A percentile compares a stretch with the other conserved stretches of the same genome.
These are phyloP conservation scores for Mylabris sibirica DNA, from an alignment of 2,888 invertebrate species.

Conservation along the genomic window DNA sequence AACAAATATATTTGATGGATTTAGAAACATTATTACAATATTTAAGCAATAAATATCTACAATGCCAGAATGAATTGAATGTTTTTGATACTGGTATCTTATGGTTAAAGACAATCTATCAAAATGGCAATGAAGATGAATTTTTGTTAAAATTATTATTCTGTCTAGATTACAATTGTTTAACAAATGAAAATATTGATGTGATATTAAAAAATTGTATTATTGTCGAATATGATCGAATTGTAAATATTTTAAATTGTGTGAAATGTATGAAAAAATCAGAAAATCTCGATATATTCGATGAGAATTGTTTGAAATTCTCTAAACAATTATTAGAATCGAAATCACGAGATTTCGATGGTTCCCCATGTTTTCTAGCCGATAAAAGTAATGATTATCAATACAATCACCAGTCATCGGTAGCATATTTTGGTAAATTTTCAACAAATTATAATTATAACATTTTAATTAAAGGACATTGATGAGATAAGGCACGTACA, in stretches of 20 bases:
- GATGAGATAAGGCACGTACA: too few species aligned
- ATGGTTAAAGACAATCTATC: neutral
- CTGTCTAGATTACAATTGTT: neutral
- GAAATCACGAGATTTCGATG: neutral
- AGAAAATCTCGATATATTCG: neutral
- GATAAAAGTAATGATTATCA: neutral
- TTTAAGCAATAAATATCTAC: slow-evolving; percentile 8
- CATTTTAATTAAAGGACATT: too few species aligned
- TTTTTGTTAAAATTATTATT: slow-evolving; percentile 7
- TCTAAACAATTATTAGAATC: neutral
- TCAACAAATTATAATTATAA: too few species aligned
- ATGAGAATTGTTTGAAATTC: neutral
- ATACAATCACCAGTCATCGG: too few species aligned
- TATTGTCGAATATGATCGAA: neutral
- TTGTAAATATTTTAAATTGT: neutral
- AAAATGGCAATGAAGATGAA: neutral
- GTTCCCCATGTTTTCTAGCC: neutral
- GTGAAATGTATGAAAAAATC: neutral
- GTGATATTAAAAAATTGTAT: neutral
- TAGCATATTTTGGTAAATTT: too few species aligned
- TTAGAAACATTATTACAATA: neutral
- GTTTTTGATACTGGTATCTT: neutral
- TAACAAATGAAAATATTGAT: neutral
- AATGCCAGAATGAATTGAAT: neutral
- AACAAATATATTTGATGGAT: neutral